phyloP scores from a whole-genome alignment of 2,888 invertebrate genomes.

The Tinea pellionella region DNA sequence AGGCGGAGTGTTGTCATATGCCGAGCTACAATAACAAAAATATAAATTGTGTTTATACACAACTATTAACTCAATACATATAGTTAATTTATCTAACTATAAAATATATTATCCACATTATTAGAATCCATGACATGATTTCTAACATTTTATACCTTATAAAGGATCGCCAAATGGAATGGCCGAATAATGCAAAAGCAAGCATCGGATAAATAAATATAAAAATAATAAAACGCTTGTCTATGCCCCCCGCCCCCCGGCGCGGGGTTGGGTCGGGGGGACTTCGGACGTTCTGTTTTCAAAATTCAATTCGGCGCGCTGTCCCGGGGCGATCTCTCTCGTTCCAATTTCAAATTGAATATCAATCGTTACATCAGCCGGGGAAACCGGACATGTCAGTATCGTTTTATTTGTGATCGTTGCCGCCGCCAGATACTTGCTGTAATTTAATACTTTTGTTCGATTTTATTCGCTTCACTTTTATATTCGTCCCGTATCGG shows the following conservation, averaged over 20 bases:
- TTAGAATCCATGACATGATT: background rate
- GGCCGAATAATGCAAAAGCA: slow-evolving; percentile 10
- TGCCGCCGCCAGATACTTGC: background rate
- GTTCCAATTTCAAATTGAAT: slow-evolving; percentile 62
- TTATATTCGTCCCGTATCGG: no score
- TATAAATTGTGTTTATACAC: no score
- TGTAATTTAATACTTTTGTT: no score
- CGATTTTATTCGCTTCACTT: no score
- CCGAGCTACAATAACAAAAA: no score
- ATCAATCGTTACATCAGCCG: slow-evolving; percentile 48
- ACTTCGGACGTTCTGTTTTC: slow-evolving; percentile 48
- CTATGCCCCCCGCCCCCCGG: slow-evolving; percentile 59
- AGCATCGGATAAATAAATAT: slow-evolving; percentile 59
- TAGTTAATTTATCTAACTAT: no score
- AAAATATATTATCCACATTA: no score
- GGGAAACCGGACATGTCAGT: slow-evolving; percentile 39
- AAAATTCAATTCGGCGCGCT: slow-evolving; percentile 64
- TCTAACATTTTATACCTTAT: slow-evolving; percentile 1
- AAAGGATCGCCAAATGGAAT: slow-evolving; percentile 1
- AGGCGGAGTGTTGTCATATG: no score
- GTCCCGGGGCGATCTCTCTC: slow-evolving; percentile 66
- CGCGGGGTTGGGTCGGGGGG: slow-evolving; percentile 33
- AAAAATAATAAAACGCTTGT: slow-evolving; percentile 69
- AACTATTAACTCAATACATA: no score
- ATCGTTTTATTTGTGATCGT: background rate